These are phyloP conservation scores for Simalia tracyae DNA, from an alignment of 2,797 vertebrate species.

Conservation along the genomic window DNA sequence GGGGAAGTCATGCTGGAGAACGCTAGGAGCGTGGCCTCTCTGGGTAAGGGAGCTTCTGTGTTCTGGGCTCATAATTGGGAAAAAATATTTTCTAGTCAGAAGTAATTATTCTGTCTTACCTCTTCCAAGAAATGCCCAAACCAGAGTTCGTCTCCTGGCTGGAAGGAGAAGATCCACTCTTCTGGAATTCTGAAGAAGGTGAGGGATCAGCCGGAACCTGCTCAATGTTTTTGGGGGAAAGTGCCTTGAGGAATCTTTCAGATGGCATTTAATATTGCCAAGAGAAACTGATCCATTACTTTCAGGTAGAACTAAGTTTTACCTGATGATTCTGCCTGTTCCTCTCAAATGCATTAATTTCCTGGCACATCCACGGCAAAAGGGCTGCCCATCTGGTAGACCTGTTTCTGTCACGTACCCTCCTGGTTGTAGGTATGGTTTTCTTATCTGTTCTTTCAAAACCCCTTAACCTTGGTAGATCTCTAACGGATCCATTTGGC, in stretches of 20 bases:
- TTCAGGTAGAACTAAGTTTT: not conserved
- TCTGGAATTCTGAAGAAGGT: constrained; percentile 17
- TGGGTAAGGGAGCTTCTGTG: not conserved
- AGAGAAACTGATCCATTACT: not conserved
- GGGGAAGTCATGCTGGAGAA: constrained; percentile 34
- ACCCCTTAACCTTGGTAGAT: not conserved
- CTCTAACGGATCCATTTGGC: not conserved
- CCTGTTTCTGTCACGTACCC: not conserved
- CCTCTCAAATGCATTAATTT: not conserved
- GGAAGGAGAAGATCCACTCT: not conserved
- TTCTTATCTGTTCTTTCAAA: not conserved
- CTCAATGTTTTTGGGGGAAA: not conserved
- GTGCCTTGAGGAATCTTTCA: not conserved
- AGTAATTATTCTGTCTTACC: not conserved
- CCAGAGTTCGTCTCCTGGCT: constrained; percentile 6
- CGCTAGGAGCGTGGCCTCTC: not conserved
- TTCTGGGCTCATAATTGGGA: not conserved
- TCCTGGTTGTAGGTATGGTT: not conserved
- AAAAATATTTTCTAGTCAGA: not conserved
- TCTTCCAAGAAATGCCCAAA: not conserved
- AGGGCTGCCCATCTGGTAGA: not conserved
- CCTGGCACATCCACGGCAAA: not conserved
- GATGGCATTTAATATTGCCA: not conserved
- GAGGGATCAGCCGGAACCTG: not conserved
- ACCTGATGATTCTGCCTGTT: not conserved